Conservation (phyloP, 1,140 invertebrate genomes). For the Micrasema longulum region DNA sequence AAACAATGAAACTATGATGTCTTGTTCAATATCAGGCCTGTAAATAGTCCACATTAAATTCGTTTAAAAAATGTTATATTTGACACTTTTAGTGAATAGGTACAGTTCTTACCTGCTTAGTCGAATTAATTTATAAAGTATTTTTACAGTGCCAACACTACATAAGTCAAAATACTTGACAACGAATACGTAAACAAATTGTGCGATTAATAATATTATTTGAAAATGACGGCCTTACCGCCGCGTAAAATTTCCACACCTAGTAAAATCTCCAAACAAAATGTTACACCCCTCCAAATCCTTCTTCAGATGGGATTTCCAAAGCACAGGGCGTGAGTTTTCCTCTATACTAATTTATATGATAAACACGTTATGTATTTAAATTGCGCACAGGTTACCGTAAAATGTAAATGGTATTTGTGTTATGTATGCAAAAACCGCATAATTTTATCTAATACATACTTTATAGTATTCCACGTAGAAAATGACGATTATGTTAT, state of each 20-base stretch:
- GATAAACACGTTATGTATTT: constrained; percentile 28
- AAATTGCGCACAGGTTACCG: constrained; percentile 32
- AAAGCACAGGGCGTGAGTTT: constrained; percentile 83
- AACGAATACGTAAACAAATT: constrained; percentile 48
- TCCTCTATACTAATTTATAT: constrained; percentile 25
- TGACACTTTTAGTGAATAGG: too few species aligned
- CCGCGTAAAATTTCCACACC: constrained; percentile 60
- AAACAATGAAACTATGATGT: too few species aligned
- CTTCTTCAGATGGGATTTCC: constrained; percentile 89
- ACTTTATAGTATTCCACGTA: too few species aligned
- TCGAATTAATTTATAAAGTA: too few species aligned
- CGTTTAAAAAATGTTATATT: too few species aligned
- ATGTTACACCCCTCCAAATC: constrained; percentile 81
- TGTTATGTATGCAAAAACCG: background rate
- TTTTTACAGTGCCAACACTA: constrained; percentile 40
- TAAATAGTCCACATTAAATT: too few species aligned
- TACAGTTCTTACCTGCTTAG: too few species aligned
- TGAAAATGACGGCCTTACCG: constrained; percentile 42
- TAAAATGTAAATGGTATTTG: background rate
- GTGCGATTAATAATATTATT: constrained; percentile 31
- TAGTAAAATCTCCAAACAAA: constrained; percentile 76
- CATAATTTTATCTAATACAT: too few species aligned
- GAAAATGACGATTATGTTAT: too few species aligned
- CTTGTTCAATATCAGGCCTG: too few species aligned
- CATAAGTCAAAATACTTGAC: constrained; percentile 43